These are phyloP conservation scores for Dunckerocampus dactyliophorus DNA, from an alignment of 2,113 vertebrate species.

Conservation along the genomic window DNA sequence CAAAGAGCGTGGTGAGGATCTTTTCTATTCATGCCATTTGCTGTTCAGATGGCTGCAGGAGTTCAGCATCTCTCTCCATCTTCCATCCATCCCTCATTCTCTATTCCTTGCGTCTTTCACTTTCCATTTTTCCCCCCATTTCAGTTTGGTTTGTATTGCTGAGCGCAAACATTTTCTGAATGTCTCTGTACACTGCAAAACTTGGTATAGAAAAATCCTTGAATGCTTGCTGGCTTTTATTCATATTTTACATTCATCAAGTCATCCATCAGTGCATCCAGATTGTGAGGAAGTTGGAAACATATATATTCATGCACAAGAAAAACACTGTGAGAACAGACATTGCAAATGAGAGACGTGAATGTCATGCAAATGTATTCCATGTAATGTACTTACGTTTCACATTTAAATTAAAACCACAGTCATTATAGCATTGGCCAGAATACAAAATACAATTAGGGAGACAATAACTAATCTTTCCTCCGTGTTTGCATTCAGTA, in stretches of 20 bases:
- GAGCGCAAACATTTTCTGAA: constrained; percentile 30
- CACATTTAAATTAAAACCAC: constrained; percentile 5
- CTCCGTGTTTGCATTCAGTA: constrained; percentile 18
- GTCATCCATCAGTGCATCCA: not conserved
- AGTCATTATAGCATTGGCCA: constrained; percentile 21
- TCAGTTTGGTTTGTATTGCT: constrained; percentile 42
- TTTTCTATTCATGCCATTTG: constrained; percentile 51
- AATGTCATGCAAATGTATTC: constrained; percentile 3
- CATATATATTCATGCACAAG: too few relatives aligned
- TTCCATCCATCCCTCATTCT: constrained; percentile 46
- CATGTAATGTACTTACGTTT: not conserved
- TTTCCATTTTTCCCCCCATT: constrained; percentile 28
- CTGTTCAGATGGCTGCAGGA: constrained; percentile 58
- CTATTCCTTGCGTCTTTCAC: constrained; percentile 54
- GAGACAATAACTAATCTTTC: constrained; percentile 27
- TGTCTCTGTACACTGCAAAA: constrained; percentile 25
- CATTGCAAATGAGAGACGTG: not conserved
- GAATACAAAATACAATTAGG: constrained; percentile 32
- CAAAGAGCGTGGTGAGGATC: constrained; percentile 40
- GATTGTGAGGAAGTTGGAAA: too few relatives aligned
- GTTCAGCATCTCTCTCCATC: constrained; percentile 33
- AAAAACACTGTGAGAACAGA: not conserved
- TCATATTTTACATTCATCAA: not conserved
- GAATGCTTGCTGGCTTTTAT: constrained; percentile 5
- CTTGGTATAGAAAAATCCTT: not conserved